Conservation (phyloP, 2,113 vertebrate species). For the Microtus pennsylvanicus region DNA sequence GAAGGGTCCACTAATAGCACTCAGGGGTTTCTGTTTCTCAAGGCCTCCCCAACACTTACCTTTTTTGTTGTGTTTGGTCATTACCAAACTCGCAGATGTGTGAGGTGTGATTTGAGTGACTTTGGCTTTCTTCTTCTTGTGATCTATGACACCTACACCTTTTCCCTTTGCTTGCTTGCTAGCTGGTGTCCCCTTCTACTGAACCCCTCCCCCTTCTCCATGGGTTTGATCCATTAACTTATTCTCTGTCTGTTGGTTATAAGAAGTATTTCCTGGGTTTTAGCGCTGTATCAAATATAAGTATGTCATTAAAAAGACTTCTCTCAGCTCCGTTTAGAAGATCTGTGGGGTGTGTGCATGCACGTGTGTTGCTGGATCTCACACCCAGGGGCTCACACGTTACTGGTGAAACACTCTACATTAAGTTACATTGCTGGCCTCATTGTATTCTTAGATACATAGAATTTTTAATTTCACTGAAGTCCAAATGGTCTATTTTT, state of each 20-base stretch:
- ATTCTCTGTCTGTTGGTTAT: background rate
- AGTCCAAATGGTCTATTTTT: constrained; percentile 1
- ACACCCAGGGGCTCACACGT: background rate
- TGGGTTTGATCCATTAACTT: background rate
- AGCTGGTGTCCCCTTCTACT: background rate
- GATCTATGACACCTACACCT: background rate
- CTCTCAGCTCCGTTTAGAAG: background rate
- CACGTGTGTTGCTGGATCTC: background rate
- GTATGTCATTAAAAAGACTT: background rate
- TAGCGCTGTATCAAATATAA: background rate
- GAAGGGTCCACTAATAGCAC: background rate
- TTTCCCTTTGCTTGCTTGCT: background rate
- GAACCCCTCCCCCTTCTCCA: background rate
- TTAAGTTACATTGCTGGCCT: background rate
- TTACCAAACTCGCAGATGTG: background rate
- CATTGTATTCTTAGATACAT: background rate
- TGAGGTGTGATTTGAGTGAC: background rate
- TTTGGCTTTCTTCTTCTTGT: background rate
- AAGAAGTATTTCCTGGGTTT: background rate
- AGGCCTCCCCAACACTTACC: background rate
- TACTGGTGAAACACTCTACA: background rate
- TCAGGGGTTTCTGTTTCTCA: background rate
- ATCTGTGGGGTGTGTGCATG: background rate
- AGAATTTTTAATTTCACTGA: constrained; percentile 29
- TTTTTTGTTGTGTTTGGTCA: background rate